Percentiles rank a stretch among this genome's conserved stretches.
Evolutionary conservation across 2,113 vertebrate species (phyloP).

Genomic region (Rhea pennata): DNA sequence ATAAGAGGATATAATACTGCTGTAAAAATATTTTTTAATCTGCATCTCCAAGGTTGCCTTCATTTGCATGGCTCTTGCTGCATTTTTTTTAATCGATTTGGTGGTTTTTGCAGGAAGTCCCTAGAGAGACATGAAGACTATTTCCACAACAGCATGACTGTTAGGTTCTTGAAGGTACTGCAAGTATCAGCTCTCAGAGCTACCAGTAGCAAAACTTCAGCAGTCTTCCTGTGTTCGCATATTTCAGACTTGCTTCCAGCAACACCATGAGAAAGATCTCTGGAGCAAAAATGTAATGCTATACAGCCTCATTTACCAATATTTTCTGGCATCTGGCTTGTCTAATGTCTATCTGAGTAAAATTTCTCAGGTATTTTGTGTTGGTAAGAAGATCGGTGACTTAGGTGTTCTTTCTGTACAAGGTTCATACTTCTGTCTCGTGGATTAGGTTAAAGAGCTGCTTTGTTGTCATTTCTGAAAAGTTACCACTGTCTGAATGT

Average conservation of each 20-base stretch:
- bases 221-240: background rate
- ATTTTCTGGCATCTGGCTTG: background rate
- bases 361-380: background rate
- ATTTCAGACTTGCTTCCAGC: background rate
- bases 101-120: background rate
- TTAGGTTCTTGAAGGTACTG: background rate
- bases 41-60: background rate
- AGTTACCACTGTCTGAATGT: background rate
- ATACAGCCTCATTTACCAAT: background rate
- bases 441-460: background rate
- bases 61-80: background rate
- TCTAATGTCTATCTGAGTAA: background rate
- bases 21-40: background rate
- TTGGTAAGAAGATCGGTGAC: background rate
- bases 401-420: background rate
- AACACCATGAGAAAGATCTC: background rate
- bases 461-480: background rate
- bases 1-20: slow-evolving; percentile 49
- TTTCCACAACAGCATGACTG: background rate
- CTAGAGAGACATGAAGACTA: background rate
- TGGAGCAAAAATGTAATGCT: background rate
- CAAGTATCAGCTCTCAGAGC: background rate
- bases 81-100: background rate
- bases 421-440: background rate
- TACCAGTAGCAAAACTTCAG: background rate